A percentile compares a stretch with the other conserved stretches of the same genome.
Evolutionary conservation across 2,888 invertebrate genomes (phyloP).

Genomic region (Drosophila mimetica): DNA sequence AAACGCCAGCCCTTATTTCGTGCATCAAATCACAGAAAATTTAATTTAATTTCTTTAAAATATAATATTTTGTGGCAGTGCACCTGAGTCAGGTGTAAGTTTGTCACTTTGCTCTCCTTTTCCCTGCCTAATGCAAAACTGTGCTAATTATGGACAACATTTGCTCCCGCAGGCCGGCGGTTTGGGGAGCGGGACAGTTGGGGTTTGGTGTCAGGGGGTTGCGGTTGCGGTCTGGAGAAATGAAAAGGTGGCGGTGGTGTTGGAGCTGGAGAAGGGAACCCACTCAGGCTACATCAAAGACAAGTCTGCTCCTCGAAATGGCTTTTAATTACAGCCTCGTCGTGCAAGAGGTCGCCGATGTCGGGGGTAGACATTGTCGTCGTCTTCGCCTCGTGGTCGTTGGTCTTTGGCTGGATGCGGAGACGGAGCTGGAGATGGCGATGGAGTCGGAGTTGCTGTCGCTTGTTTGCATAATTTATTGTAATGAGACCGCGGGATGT

Average conservation of each 20-base stretch:
- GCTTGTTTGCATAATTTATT: conserved; percentile 71
- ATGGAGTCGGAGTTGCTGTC: conserved; percentile 25
- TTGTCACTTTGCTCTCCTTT: neutral
- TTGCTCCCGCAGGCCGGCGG: conserved; percentile 37
- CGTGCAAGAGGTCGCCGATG: conserved; percentile 39
- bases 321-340: conserved; percentile 65
- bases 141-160: conserved; percentile 70
- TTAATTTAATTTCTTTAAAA: neutral
- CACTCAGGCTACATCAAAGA: conserved; percentile 57
- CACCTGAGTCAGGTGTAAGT: conserved; percentile 36
- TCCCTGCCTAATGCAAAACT: conserved; percentile 49
- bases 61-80: conserved; percentile 11
- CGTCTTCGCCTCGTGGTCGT: conserved; percentile 21
- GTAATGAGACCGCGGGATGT: conserved; percentile 59
- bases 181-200: conserved; percentile 19
- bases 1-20: too few species aligned
- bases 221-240: conserved; percentile 23
- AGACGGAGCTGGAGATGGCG: conserved; percentile 4
- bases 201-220: conserved; percentile 36
- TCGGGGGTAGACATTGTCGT: conserved; percentile 34
- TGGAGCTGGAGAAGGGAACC: neutral
- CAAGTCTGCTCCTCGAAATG: conserved; percentile 55
- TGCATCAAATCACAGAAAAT: neutral
- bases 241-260: neutral
- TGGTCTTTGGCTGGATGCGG: conserved; percentile 10